These are phyloP conservation scores for Yoshiicerus persimilis DNA, from an alignment of 1,140 invertebrate genomes.

Conservation along the genomic window DNA sequence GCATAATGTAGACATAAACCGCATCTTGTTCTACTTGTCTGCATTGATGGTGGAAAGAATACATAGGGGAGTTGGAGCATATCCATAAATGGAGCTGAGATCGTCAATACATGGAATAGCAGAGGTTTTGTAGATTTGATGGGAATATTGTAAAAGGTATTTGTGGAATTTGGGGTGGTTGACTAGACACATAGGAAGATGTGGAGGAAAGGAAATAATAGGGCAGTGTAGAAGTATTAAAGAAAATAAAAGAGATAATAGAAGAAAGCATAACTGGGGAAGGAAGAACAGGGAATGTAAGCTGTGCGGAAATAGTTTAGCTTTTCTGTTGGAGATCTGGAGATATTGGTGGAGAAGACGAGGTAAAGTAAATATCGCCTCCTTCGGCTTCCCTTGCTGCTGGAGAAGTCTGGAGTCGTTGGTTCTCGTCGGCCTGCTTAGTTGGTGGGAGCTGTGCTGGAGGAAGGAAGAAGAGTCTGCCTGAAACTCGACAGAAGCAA, in stretches of 20 bases:
- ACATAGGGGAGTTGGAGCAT: not conserved
- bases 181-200: not conserved
- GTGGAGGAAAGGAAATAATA: not conserved
- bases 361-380: not conserved
- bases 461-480: not conserved
- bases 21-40: not conserved
- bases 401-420: not conserved
- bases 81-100: not conserved
- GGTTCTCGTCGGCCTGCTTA: not conserved
- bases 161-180: not conserved
- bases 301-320: not conserved
- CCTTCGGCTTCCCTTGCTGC: not conserved
- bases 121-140: too few species aligned
- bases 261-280: not conserved
- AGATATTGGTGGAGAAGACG: not conserved
- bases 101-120: not conserved
- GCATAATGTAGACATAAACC: not conserved
- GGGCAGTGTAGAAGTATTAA: not conserved
- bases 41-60: not conserved
- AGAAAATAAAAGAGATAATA: not conserved
- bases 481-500: slow-evolving; percentile 21
- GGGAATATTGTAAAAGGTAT: not conserved
- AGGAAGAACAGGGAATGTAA: not conserved
- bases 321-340: not conserved
- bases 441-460: not conserved